Evolutionary conservation across 2,797 vertebrate species (phyloP), one percentile per base, ranked within the genome.

Genomic region (Numenius phaeopus): DNA sequence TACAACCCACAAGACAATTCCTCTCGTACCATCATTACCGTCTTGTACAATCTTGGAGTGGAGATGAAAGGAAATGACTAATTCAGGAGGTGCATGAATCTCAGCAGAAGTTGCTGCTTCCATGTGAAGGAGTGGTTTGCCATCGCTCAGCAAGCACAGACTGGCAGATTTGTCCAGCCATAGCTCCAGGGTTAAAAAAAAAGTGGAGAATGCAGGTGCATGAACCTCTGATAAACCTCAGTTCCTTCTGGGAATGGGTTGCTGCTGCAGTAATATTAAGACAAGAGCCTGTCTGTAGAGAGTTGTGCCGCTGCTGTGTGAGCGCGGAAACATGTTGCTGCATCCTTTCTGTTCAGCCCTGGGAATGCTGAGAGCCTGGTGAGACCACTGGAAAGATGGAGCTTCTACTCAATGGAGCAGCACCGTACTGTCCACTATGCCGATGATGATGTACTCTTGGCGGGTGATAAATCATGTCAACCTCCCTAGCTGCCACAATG

Each of bases 21-120:
- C 30, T 87, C 29, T 87, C 32, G 4, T 62, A 73, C 18, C 13
- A 57, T 44, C 37, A 22, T 23, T 49, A 67, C 64, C 26, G 64
- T 46, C 55, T 66, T 47, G 44, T 66, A 82, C 71, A 87, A 26
- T 40, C 59, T 61, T 85, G 71, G 78, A 52, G 44, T 29, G 11
- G 71, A 91, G 71, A 91, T 59, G 49, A 95, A 85, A 71, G 84
- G 64, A 94, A 95, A 85, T 77, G 10, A 80, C 40, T 65, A 87
- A 92, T 49, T 89, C 52, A 46, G 32, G 59, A 85, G 27, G 37
- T 77, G 47, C n/a, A 39, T 18, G 65, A 50, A 86, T 65, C 65
- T 86, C 77, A 81, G 49, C 52, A 96, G 79, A 83, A 67, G 47
- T 3, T 81, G 52, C 44, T 78, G 52, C 61, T 91, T 61, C 67